Evolutionary conservation across 2,888 invertebrate species (phyloP).

Genomic region (Orthosia incerta): DNA sequence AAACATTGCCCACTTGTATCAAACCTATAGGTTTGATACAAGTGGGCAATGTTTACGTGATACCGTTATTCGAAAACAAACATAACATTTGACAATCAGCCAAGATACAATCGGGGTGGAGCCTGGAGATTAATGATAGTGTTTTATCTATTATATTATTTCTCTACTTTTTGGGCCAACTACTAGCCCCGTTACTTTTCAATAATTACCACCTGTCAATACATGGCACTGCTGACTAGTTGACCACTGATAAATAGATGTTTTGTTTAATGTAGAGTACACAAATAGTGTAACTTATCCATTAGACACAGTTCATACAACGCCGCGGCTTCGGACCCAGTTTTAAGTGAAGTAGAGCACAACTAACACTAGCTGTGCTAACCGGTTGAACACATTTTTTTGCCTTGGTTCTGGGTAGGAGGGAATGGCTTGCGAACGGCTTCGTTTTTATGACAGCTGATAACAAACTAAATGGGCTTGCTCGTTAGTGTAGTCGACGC

Average conservation of each 20-base stretch:
- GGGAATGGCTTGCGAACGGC: conserved; percentile 62
- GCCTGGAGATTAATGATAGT: conserved; percentile 14
- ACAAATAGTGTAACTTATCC: conserved; percentile 38
- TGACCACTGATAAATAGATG: conserved; percentile 13
- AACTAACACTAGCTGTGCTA: conserved; percentile 35
- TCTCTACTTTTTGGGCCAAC: conserved; percentile 25
- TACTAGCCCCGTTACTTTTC: conserved; percentile 28
- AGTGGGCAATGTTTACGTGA: no score
- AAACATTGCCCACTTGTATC: background rate
- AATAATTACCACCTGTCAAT: conserved; percentile 34
- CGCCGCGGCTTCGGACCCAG: conserved; percentile 41
- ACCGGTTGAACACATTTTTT: conserved; percentile 38
- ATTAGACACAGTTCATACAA: conserved; percentile 12
- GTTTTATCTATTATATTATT: conserved; percentile 24
- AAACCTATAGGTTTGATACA: no score
- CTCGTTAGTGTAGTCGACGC: conserved; percentile 29
- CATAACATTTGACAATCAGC: conserved; percentile 20
- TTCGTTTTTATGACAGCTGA: conserved; percentile 76
- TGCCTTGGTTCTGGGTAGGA: conserved; percentile 43
- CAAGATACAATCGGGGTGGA: conserved; percentile 26
- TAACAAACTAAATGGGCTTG: conserved; percentile 50
- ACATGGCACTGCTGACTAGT: conserved; percentile 17
- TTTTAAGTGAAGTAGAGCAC: conserved; percentile 51
- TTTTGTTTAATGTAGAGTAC: conserved; percentile 37
- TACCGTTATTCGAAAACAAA: conserved; percentile 9